Conservation (phyloP, 2,797 vertebrate species). For the Pseudochromis fuscus region DNA sequence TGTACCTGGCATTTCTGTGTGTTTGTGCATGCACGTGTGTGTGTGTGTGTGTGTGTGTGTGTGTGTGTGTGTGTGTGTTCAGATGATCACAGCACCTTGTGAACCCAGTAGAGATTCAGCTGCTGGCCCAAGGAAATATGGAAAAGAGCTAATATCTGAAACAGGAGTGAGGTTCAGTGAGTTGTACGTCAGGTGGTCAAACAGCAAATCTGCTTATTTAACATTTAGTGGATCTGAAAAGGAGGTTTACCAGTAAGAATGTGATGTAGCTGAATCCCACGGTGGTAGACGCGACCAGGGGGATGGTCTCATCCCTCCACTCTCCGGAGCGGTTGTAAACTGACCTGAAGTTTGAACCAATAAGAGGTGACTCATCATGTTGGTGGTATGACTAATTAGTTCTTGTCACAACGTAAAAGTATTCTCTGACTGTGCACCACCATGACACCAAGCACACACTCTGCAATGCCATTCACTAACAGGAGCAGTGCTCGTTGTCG, state of each 20-base stretch:
- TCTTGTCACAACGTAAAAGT: background rate
- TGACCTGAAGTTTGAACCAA: conserved; percentile 83
- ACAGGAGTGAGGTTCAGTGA: background rate
- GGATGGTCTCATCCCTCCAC: conserved; percentile 95
- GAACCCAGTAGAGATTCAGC: conserved; percentile 87
- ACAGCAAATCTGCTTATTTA: background rate
- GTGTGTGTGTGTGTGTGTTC: background rate
- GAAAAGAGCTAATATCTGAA: conserved; percentile 85
- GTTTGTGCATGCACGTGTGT: too few species aligned
- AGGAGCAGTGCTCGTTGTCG: background rate
- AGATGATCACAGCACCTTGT: conserved; percentile 79
- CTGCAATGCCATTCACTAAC: background rate
- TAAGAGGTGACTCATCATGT: background rate
- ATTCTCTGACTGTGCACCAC: background rate
- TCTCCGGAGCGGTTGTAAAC: conserved; percentile 94
- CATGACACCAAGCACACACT: background rate
- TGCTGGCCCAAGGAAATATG: conserved; percentile 87
- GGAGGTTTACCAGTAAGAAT: conserved; percentile 87
- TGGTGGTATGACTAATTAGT: background rate
- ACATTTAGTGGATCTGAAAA: background rate
- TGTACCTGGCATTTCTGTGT: conserved; percentile 31
- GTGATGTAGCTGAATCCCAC: conserved; percentile 92
- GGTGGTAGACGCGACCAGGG: conserved; percentile 90
- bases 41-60: background rate
- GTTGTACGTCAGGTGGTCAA: background rate